Conservation (phyloP, 2,888 invertebrate species). For the Drosophila barbarae region DNA sequence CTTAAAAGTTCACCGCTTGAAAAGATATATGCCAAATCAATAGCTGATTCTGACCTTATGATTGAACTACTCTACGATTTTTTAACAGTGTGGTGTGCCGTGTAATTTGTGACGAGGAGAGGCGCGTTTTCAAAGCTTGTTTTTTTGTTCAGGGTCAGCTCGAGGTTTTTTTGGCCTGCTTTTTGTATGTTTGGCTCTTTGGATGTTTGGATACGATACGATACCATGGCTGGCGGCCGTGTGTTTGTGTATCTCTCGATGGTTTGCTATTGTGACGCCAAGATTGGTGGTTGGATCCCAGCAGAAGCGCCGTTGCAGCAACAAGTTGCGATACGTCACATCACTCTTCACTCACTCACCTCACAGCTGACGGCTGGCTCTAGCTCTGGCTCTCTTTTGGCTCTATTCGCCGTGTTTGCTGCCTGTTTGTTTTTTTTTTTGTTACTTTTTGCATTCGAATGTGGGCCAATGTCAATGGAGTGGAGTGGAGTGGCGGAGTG, state of each 20-base stretch:
- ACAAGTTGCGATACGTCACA: slow-evolving; percentile 46
- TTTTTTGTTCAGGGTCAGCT: slow-evolving; percentile 79
- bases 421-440: slow-evolving; percentile 13
- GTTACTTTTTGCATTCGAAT: slow-evolving; percentile 65
- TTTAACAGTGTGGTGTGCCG: slow-evolving; percentile 25
- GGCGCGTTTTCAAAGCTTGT: slow-evolving; percentile 55
- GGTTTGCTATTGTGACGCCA: slow-evolving; percentile 55
- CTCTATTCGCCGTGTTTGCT: slow-evolving; percentile 22
- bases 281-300: slow-evolving; percentile 33
- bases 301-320: slow-evolving; percentile 55
- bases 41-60: slow-evolving; percentile 8
- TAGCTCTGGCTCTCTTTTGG: slow-evolving; percentile 27
- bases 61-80: neutral
- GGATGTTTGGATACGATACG: slow-evolving; percentile 27
- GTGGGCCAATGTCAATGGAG: slow-evolving; percentile 76
- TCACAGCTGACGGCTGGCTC: slow-evolving; percentile 26
- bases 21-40: neutral
- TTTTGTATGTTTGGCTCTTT: slow-evolving; percentile 30
- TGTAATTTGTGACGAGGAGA: slow-evolving; percentile 53
- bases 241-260: slow-evolving; percentile 33
- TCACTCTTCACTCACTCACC: slow-evolving; percentile 22
- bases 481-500: slow-evolving; percentile 42
- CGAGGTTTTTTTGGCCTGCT: slow-evolving; percentile 76
- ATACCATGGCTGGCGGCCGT: slow-evolving; percentile 22
- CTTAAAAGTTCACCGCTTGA: neutral